phyloP scores from a whole-genome alignment of 1,140 invertebrate species.

The Augochlora pura region DNA sequence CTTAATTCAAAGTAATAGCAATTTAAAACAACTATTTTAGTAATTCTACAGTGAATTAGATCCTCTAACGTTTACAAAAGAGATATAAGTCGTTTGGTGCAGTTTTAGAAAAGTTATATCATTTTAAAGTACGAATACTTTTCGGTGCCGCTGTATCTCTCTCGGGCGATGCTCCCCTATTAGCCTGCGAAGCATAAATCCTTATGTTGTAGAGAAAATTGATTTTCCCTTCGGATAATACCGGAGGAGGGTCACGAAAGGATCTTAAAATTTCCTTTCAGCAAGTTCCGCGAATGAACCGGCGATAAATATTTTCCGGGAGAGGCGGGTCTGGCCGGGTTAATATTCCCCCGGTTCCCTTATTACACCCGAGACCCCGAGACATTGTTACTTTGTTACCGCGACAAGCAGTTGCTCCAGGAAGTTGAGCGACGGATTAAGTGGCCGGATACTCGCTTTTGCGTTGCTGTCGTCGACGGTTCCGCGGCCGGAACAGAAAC shows the following conservation, averaged over 20 bases:
- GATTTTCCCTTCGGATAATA: neutral
- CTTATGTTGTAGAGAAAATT: neutral
- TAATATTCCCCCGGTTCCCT: slow-evolving; percentile 33
- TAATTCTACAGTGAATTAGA: no score
- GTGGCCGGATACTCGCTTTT: slow-evolving; percentile 15
- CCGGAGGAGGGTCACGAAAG: neutral
- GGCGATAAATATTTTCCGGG: slow-evolving; percentile 36
- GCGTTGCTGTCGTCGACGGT: neutral
- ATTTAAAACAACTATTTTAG: no score
- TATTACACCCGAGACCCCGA: slow-evolving; percentile 6
- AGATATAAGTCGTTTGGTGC: no score
- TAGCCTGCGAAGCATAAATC: no score
- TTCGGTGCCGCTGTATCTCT: no score
- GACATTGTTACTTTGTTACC: slow-evolving; percentile 19
- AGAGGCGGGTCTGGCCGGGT: neutral
- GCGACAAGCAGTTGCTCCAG: neutral
- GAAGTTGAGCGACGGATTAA: slow-evolving; percentile 44
- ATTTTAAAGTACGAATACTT: no score
- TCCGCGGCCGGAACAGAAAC: neutral
- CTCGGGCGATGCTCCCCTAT: no score
- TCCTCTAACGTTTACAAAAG: no score
- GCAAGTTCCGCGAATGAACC: slow-evolving; percentile 1
- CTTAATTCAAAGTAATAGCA: no score
- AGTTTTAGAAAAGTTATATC: no score
- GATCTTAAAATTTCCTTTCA: neutral